phyloP scores from a whole-genome alignment of 2,113 vertebrate species.

The Crotalus helleri region DNA sequence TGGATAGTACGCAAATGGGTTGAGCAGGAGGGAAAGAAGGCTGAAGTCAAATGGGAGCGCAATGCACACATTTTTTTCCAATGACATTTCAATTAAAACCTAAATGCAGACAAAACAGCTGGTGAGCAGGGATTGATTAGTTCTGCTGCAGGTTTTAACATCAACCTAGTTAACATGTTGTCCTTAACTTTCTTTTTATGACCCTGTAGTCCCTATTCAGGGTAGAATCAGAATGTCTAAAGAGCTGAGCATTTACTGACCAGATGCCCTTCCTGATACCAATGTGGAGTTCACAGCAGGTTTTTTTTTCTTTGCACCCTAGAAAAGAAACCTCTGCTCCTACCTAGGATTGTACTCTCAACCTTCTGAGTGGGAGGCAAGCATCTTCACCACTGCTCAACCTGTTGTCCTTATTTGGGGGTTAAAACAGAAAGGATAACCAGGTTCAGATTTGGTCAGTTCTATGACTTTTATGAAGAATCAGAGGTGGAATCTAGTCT shows the following conservation, averaged over 20 bases:
- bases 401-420: not conserved
- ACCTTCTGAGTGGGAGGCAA: not conserved
- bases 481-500: not conserved
- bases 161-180: not conserved
- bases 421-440: not conserved
- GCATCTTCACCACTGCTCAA: not conserved
- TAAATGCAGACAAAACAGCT: not conserved
- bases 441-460: not conserved
- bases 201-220: not conserved
- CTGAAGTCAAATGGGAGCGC: not conserved
- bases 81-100: not conserved
- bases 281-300: not conserved
- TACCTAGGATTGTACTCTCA: not conserved
- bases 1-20: constrained; percentile 4
- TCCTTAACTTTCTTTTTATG: not conserved
- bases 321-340: not conserved
- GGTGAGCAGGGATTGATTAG: not conserved
- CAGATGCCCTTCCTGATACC: not conserved
- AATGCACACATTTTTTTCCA: not conserved
- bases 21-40: not conserved
- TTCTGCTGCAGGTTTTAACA: not conserved
- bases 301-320: not conserved
- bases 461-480: not conserved
- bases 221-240: not conserved
- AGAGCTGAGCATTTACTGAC: not conserved